phyloP scores from a whole-genome alignment of 2,113 vertebrate genomes.

The Bufo bufo region DNA sequence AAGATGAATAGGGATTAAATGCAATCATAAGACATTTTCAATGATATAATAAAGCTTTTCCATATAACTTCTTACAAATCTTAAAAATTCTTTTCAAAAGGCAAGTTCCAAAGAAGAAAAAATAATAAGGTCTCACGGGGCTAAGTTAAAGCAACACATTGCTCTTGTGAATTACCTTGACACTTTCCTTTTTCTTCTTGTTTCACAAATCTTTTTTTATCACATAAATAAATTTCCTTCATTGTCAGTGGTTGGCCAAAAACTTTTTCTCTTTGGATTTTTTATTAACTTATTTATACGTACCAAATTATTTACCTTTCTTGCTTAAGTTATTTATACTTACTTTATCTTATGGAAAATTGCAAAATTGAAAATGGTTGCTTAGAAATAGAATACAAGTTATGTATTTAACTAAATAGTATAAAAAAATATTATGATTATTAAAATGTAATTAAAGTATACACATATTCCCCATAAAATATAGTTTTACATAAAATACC shows the following conservation, averaged over 20 bases:
- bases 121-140: constrained; percentile 53
- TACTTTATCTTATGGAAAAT: background rate
- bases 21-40: constrained; percentile 13
- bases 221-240: constrained; percentile 41
- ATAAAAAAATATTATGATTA: background rate
- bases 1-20: constrained; percentile 27
- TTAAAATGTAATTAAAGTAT: too few species aligned
- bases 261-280: constrained; percentile 37
- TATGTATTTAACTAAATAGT: background rate
- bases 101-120: constrained; percentile 36
- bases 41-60: constrained; percentile 30
- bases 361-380: background rate
- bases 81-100: constrained; percentile 39
- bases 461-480: too few species aligned
- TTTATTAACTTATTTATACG: constrained; percentile 28
- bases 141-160: constrained; percentile 36
- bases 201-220: constrained; percentile 49
- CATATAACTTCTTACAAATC: constrained; percentile 36
- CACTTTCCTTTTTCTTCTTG: constrained; percentile 45
- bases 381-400: background rate
- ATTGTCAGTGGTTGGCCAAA: constrained; percentile 33
- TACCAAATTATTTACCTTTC: constrained; percentile 25
- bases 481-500: too few species aligned
- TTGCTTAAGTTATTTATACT: constrained; percentile 19
- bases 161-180: constrained; percentile 52